Evolutionary conservation across 2,888 invertebrate genomes (phyloP).

Genomic region (Agrochola litura): DNA sequence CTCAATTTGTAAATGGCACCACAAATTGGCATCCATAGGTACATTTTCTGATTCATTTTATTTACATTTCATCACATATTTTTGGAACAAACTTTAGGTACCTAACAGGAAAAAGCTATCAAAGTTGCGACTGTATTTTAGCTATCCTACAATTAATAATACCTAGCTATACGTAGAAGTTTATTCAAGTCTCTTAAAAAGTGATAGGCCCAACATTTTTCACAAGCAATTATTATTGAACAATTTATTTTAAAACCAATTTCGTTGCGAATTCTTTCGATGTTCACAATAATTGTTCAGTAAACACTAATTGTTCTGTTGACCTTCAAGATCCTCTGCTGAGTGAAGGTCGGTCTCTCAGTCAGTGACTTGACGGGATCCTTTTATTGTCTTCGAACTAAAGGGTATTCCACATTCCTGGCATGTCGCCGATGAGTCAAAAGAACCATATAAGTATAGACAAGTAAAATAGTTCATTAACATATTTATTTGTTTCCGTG

Average conservation of each 20-base stretch:
- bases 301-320: slow-evolving; percentile 12
- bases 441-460: not conserved
- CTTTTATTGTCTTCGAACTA: slow-evolving; percentile 51
- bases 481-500: slow-evolving; percentile 55
- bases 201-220: not conserved
- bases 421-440: slow-evolving; percentile 31
- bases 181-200: not conserved
- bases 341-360: slow-evolving; percentile 49
- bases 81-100: not conserved
- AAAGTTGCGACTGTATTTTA: not conserved
- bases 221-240: not conserved
- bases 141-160: not conserved
- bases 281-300: slow-evolving; percentile 32
- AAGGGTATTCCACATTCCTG: slow-evolving; percentile 63
- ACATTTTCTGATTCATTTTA: no score
- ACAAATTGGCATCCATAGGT: no score
- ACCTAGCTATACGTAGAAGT: not conserved
- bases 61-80: not conserved
- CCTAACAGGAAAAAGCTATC: not conserved
- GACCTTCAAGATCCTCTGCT: slow-evolving; percentile 48
- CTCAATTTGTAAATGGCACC: not conserved
- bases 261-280: slow-evolving; percentile 6
- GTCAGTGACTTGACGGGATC: slow-evolving; percentile 33
- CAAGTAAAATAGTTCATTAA: slow-evolving; percentile 18
- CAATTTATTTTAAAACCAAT: slow-evolving; percentile 11